Conservation (phyloP, 35 echinoderm and acorn worm species). For the Hemicentrotus pulcherrimus region DNA sequence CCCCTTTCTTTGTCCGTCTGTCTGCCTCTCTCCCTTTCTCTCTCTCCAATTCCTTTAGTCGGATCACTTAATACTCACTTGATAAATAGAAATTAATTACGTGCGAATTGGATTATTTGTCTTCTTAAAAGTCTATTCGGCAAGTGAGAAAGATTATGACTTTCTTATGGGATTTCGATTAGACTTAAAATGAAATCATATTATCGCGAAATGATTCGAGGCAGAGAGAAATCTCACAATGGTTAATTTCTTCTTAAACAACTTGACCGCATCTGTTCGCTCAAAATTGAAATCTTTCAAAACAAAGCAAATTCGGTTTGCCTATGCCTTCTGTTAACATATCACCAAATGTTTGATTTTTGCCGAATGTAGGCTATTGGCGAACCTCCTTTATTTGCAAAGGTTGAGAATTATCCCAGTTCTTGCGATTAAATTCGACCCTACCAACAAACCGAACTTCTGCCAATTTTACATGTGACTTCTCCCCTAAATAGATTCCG, state of each 20-base stretch:
- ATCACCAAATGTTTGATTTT: conserved; percentile 6
- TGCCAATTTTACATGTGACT: conserved; percentile 20
- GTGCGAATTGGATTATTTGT: background rate
- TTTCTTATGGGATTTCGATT: background rate
- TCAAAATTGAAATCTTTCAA: background rate
- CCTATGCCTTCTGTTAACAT: background rate
- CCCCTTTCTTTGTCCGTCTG: too few relatives aligned
- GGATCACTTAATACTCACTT: too few relatives aligned
- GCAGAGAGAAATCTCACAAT: background rate
- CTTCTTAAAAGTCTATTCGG: background rate
- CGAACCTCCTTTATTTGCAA: background rate
- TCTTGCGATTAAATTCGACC: conserved; percentile 6
- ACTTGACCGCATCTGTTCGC: background rate
- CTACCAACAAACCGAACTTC: conserved; percentile 17
- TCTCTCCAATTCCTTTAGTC: too few relatives aligned
- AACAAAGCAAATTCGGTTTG: background rate
- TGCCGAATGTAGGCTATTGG: background rate
- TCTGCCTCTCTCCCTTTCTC: too few relatives aligned
- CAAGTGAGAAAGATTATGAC: background rate
- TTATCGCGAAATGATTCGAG: background rate
- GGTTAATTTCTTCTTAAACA: background rate
- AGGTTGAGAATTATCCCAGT: conserved; percentile 28
- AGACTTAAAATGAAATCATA: background rate
- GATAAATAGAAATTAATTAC: too few relatives aligned
- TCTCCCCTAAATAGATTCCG: background rate